Conservation (phyloP, 2,888 invertebrate species). For the Cataglyphis livida region DNA sequence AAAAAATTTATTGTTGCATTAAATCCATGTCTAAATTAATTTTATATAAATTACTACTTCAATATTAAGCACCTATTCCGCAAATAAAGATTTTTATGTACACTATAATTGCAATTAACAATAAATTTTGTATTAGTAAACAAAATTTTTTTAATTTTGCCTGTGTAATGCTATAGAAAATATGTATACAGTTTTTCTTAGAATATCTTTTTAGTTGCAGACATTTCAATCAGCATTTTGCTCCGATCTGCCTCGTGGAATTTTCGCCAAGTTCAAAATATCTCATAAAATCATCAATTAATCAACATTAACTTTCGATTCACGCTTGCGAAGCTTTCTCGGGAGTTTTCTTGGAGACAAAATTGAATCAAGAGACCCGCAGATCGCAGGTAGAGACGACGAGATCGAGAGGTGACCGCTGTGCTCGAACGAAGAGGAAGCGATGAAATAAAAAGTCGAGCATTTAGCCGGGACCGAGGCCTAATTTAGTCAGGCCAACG, state of each 20-base stretch:
- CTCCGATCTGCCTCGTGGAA: background rate
- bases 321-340: background rate
- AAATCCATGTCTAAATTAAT: constrained; percentile 9
- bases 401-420: constrained; percentile 10
- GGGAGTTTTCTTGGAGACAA: constrained; percentile 9
- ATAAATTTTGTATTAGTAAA: background rate
- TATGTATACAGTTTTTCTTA: background rate
- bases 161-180: background rate
- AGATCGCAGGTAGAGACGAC: background rate
- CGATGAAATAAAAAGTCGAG: constrained; percentile 54
- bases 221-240: background rate
- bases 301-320: constrained; percentile 26
- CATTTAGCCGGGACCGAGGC: constrained; percentile 59
- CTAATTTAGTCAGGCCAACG: constrained; percentile 63
- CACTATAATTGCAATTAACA: background rate
- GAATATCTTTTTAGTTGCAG: background rate
- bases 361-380: constrained; percentile 48
- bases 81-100: background rate
- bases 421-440: constrained; percentile 10
- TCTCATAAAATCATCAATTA: constrained; percentile 28
- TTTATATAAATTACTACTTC: background rate
- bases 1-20: background rate
- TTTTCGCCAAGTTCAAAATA: background rate
- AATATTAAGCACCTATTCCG: background rate
- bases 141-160: background rate